Evolutionary conservation across 2,888 invertebrate species (phyloP), one percentile per base, ranked within the genome.

Genomic region (Apantesis nais): DNA sequence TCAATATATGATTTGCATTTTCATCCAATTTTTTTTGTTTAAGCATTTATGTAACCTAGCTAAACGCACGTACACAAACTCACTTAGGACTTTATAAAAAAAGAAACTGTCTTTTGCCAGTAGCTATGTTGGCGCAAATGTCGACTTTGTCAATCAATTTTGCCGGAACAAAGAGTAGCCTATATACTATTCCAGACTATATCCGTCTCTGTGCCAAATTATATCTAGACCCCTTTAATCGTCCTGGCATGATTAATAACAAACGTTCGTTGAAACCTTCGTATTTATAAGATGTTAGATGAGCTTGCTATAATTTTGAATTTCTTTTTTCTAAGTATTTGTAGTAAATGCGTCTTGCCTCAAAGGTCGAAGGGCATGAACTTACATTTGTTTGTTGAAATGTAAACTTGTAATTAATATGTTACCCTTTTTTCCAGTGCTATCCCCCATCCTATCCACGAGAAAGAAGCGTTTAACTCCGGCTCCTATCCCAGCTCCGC

Each of bases 341-440:
- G 1, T 39, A 5, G 19, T 4, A 44, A 44, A 5, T 5, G 14
- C 16, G 14, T 16, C 39, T 11, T 39, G 11, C 11, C 8, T 8
- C 8, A 39, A 11, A 39, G 39, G 41, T 0, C 16, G 22, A 48
- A 48, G 22, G 48, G 16, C 22, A 1, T 52, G 0, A 52, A 11
- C n/a, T 52, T 52, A 52, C 22, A 19, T 52, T n/a, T 52, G 48
- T 3, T 16, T 16, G 14, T 16, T 52, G 16, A 34, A 41, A 25
- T 52, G 11, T 16, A 48, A 31, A 39, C 14, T n/a, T 4, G 22
- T 68, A 55, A 19, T 69, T 70, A 55, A 19, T 68, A 67, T 41
- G 69, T 66, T 7, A 58, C 25, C 58, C 75, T 68, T 71, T 70
- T 78, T 85, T 85, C 60, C 85, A 82, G 83, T 73, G 62, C 48